Evolutionary conservation across 2,797 vertebrate species (phyloP).

Genomic region (Pantherophis alleghaniensis): DNA sequence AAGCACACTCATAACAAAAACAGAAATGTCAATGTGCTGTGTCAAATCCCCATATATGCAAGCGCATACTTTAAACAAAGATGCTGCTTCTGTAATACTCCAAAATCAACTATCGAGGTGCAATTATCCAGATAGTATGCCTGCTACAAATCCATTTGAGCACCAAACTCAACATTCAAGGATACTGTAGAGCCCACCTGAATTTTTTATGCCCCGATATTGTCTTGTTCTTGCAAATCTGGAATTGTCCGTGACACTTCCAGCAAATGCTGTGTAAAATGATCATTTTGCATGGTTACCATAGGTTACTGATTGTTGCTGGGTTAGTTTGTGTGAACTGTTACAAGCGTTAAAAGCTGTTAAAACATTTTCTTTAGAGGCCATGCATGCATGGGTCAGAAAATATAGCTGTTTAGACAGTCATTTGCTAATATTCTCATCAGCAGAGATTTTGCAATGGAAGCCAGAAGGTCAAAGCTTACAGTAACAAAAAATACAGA

Average conservation of each 20-base stretch:
- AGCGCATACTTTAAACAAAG: background rate
- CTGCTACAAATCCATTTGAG: background rate
- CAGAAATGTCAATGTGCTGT: background rate
- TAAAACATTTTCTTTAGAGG: constrained; percentile 25
- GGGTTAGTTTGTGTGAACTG: constrained; percentile 22
- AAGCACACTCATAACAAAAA: background rate
- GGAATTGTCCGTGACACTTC: constrained; percentile 12
- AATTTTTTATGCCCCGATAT: constrained; percentile 6
- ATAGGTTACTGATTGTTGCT: constrained; percentile 4
- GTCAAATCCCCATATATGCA: background rate
- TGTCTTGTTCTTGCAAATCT: constrained; percentile 24
- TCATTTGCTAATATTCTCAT: constrained; percentile 18
- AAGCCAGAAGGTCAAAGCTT: constrained; percentile 13
- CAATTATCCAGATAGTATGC: background rate
- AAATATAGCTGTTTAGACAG: background rate
- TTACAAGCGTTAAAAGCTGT: background rate
- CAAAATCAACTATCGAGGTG: background rate
- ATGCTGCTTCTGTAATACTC: background rate
- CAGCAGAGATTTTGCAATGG: constrained; percentile 10
- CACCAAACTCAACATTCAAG: background rate
- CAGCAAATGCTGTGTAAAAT: background rate
- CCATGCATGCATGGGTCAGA: background rate
- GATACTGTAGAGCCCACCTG: background rate
- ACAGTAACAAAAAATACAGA: background rate
- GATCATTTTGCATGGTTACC: background rate